Evolutionary conservation across 2,888 invertebrate genomes (phyloP).

Genomic region (Uloborus plumipes): DNA sequence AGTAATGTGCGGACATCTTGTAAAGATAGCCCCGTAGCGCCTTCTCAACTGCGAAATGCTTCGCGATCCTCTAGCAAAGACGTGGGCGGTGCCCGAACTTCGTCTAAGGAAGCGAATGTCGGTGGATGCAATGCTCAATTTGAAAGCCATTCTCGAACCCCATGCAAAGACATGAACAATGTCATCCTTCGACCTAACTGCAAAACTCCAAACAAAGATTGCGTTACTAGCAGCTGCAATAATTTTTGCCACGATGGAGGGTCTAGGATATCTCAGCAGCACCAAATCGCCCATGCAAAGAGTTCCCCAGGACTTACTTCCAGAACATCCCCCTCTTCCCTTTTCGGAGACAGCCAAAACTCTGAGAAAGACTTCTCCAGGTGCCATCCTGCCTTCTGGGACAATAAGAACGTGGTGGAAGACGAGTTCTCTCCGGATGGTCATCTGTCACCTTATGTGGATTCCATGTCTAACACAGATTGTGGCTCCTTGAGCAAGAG

Average conservation of each 20-base stretch:
- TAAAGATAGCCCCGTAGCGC: background rate
- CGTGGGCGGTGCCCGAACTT: constrained; percentile 11
- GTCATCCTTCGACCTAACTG: constrained; percentile 12
- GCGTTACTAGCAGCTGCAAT: constrained; percentile 5
- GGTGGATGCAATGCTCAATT: background rate
- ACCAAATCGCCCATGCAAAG: constrained; percentile 43
- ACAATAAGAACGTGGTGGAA: constrained; percentile 51
- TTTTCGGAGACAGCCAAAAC: constrained; percentile 23
- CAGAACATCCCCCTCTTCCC: constrained; percentile 26
- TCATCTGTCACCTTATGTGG: constrained; percentile 50
- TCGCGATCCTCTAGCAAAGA: constrained; percentile 56
- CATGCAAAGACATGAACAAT: constrained; percentile 20
- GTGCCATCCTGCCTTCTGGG: constrained; percentile 36
- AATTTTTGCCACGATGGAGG: constrained; percentile 12
- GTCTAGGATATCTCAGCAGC: constrained; percentile 9
- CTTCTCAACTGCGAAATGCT: constrained; percentile 24
- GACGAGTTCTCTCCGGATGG: constrained; percentile 55
- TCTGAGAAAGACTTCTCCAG: constrained; percentile 21
- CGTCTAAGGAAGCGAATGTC: constrained; percentile 20
- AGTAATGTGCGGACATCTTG: background rate
- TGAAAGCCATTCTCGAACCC: constrained; percentile 13
- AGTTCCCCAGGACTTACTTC: constrained; percentile 51
- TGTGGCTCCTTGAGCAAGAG: constrained; percentile 70
- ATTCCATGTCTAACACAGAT: constrained; percentile 67
- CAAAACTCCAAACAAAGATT: constrained; percentile 21